Conservation (phyloP, 1,140 invertebrate genomes). For the Drosophila asahinai region DNA sequence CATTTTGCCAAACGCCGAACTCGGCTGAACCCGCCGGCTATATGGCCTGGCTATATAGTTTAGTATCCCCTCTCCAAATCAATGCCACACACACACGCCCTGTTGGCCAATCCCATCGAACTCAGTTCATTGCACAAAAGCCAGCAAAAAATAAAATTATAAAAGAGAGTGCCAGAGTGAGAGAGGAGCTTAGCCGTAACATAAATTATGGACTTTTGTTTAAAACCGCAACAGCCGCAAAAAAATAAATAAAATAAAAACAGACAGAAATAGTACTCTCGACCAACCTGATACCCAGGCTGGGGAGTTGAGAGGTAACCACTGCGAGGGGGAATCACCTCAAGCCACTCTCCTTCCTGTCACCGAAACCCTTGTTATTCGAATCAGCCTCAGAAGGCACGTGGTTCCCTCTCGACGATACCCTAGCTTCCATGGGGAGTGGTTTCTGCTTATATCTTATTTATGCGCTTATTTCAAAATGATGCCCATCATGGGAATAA, state of each 20-base stretch:
- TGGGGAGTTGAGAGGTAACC: not conserved
- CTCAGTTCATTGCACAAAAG: slow-evolving; percentile 75
- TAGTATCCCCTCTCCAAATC: slow-evolving; percentile 26
- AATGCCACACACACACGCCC: slow-evolving; percentile 60
- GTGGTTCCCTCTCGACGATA: not conserved
- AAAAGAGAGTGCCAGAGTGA: slow-evolving; percentile 27
- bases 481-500: slow-evolving; percentile 63
- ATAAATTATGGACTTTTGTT: slow-evolving; percentile 83
- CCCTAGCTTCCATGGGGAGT: slow-evolving; percentile 3
- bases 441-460: slow-evolving; percentile 56
- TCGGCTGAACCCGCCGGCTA: slow-evolving; percentile 5
- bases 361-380: slow-evolving; percentile 6
- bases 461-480: slow-evolving; percentile 69
- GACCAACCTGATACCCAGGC: slow-evolving; percentile 20
- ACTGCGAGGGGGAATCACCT: slow-evolving; percentile 1
- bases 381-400: not conserved
- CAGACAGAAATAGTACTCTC: slow-evolving; percentile 12
- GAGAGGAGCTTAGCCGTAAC: slow-evolving; percentile 67
- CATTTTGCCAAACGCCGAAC: slow-evolving; percentile 26
- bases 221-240: slow-evolving; percentile 65
- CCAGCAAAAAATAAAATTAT: slow-evolving; percentile 48
- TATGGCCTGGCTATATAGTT: not conserved
- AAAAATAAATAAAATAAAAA: slow-evolving; percentile 27
- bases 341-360: slow-evolving; percentile 25
- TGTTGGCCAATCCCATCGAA: slow-evolving; percentile 46